phyloP scores from a whole-genome alignment of 1,140 invertebrate genomes.

The Drosophila pandora region DNA sequence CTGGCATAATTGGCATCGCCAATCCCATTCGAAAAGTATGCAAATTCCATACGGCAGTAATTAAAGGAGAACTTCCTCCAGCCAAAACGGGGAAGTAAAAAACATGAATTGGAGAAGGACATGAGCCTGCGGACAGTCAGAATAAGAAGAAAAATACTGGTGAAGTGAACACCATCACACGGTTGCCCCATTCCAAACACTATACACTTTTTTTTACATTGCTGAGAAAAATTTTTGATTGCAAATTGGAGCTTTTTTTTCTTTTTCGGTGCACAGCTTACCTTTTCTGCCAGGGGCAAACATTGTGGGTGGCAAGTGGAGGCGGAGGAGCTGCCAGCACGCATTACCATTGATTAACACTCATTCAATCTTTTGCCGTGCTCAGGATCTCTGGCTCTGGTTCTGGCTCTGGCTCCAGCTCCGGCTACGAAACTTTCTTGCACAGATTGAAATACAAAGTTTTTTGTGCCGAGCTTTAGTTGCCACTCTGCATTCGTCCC shows the following conservation, averaged over 20 bases:
- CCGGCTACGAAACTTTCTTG: constrained; percentile 64
- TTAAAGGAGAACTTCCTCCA: constrained; percentile 20
- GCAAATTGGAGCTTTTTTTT: constrained; percentile 73
- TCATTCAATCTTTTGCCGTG: constrained; percentile 68
- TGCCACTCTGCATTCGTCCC: constrained; percentile 44
- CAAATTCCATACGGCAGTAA: constrained; percentile 29
- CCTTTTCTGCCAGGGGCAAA: constrained; percentile 21
- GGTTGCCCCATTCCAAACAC: constrained; percentile 7
- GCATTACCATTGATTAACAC: constrained; percentile 79
- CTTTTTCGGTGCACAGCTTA: constrained; percentile 39
- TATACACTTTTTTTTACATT: constrained; percentile 23
- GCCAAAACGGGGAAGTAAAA: neutral
- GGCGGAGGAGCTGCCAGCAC: constrained; percentile 51
- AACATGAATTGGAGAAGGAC: constrained; percentile 11
- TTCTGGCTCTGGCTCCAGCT: neutral
- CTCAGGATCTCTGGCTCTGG: constrained; percentile 5
- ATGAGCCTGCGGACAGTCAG: constrained; percentile 31
- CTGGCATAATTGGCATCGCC: constrained; percentile 30
- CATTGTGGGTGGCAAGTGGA: neutral
- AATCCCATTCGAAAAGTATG: constrained; percentile 36
- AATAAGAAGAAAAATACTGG: constrained; percentile 2
- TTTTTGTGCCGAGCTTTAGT: constrained; percentile 61
- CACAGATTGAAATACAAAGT: constrained; percentile 81
- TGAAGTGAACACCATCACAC: constrained; percentile 16
- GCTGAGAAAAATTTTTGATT: constrained; percentile 66